Evolutionary conservation across 2,888 invertebrate species (phyloP), one percentile per base, ranked within the genome.

Genomic region (Agapostemon virescens): DNA sequence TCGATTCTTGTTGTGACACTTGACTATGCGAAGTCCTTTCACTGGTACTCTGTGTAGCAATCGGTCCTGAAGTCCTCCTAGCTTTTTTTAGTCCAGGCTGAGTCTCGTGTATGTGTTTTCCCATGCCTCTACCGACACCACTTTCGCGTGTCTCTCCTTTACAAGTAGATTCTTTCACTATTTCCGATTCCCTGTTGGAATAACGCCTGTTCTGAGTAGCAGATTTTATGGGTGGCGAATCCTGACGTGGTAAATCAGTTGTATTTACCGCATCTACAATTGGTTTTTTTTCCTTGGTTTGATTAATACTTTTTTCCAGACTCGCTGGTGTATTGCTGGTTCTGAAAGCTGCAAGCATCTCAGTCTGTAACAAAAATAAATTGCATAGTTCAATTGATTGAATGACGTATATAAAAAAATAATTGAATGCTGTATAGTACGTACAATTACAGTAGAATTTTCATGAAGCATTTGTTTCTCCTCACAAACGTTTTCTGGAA

Each of bases 111-210:
- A 55, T 0, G 1, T 30, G 40, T 52, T 36, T 84, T 38, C 74
- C 75, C 26, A 74, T 73, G 17, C 84, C 84, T 33, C 69, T 83
- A 40, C 87, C 79, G 6, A 77, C 5, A 55, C 76, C 38, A 20
- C 9, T 17, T 13, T 78, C 73, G 2, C 33, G 69, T 2, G 30
- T 67, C 49, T 84, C 83, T 30, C 55, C 64, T 30, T 82, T 85
- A 33, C 78, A 84, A 11, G 84, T 86, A 0, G 86, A 69, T 55
- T 82, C 83, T 23, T 75, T 79, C 9, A 77, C 74, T 20, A 84
- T 84, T 49, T 85, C 83, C 0, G 84, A 80, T 13, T 79, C 52
- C 15, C 52, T 45, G 20, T 61, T 76, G 3, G 68, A 5, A 6
- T 64, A n/a, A 11, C 73, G 71, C 23, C 58, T 81, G 20, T 45